Evolutionary conservation across 2,888 invertebrate species (phyloP), one percentile per base, ranked within the genome.

Genomic region (Limnephilus marmoratus): DNA sequence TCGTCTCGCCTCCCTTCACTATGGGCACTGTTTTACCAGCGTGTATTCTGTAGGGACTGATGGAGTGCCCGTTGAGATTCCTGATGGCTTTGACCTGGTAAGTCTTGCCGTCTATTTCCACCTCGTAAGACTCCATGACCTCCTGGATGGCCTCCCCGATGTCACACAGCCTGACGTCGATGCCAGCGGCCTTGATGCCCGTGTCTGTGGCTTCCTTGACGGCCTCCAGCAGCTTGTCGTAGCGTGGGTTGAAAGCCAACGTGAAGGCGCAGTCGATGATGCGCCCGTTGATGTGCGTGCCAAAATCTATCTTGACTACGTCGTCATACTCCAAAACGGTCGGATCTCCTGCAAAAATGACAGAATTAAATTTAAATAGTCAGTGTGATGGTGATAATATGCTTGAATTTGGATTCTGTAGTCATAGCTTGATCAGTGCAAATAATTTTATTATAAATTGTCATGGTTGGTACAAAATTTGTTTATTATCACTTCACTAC

Each of bases 201-300:
- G 99, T 99, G 95, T 99, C 99, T 0, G 99, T 99, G 7, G 99
- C 99, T 95, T 99, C 99, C 94, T 98, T 97, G 1, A 99, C 99
- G 12, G 99, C 99, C 95, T 99, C 98, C 92, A 99, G 97, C 86
- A 99, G 96, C 93, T 98, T 98, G 95, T 99, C 99, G 95, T 99
- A 99, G 94, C 99, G 99, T 3, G 98, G 98, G 96, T 99, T 99
- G 96, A 99, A 99, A 91, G 99, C 97, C 94, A 99, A 95, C 3
- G 99, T 99, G 95, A 99, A 99, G 34, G 99, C 99, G 95, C 99
- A 99, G 96, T 99, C 99, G 94, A 99, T 99, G 94, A 99, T 99
- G 92, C 99, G 97, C 93, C 99, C 99, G 95, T 99, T 99, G 94
- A 99, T 98, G 95, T 99, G 99, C 2, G 99, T 99, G 90, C 99